Base-by-base conservation (phyloP, 2,113 vertebrate genomes). In the Myotis brandtii region DNA sequence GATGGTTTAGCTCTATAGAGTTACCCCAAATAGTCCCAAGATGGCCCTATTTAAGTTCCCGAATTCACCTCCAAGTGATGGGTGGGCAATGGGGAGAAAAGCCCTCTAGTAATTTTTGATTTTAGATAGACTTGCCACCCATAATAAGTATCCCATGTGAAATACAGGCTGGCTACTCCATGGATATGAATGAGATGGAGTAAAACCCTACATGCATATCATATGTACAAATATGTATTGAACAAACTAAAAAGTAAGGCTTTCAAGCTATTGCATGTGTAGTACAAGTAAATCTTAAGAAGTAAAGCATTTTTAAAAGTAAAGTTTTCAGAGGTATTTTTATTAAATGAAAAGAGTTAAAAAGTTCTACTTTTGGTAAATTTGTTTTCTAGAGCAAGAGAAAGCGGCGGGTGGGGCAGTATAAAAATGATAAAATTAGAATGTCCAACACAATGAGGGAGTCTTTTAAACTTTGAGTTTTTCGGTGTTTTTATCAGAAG, bases 301-400 rank as follows among this genome's bases (percentile, higher is more conserved):
- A 86, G 43, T 20, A 70, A 91, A 89, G 10, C 12, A 32, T 62
- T 67, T 80, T 67, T 83, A 14, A 40, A 90, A 80, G 70, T 59
- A 52, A 86, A 59, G 50, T 50, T 94, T 94, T 89, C n/a, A 83
- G 46, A 89, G 40, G 5, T 76, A 21, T 52, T 76, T 89, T 89
- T 87, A 76, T 66, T 92, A 37, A 21, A 12, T 84, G 62, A 67
- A 76, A 94, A 81, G 84, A 27, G 30, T 67, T 82, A 59, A 89
- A 93, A 93, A 70, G 6, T 50, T 91, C 48, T 70, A 62, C 25
- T 77, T 94, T 48, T 8, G n/a, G 34, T 92, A 32, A 86, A 12
- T 85, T 89, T 84, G 87, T 79, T 96, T 83, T 73, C 25, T 96
- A 40, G 73, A 92, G 17, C 27, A 69, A 77, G 34, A 46, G 73